These are phyloP conservation scores for Steromphala cineraria DNA, from an alignment of 2,888 invertebrate species.

Conservation along the genomic window DNA sequence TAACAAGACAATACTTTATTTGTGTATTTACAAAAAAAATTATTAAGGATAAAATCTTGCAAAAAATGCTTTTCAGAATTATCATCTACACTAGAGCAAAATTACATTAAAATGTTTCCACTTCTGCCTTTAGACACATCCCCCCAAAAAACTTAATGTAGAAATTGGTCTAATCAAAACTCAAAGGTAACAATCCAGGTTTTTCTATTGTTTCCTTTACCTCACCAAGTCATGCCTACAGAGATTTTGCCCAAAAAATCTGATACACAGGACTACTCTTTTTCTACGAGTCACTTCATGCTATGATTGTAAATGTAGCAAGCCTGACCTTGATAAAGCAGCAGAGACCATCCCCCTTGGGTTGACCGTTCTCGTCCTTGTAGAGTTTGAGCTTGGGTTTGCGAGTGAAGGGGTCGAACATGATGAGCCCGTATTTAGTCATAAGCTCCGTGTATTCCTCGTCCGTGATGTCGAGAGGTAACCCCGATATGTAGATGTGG, in stretches of 20 bases:
- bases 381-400: slow-evolving; percentile 93
- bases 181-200: too few relatives aligned
- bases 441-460: slow-evolving; percentile 91
- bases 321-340: slow-evolving; percentile 90
- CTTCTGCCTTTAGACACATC: too few relatives aligned
- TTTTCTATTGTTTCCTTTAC: too few relatives aligned
- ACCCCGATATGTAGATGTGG: slow-evolving; percentile 95
- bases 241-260: too few relatives aligned
- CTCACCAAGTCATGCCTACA: too few relatives aligned
- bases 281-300: background rate
- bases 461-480: slow-evolving; percentile 91
- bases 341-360: slow-evolving; percentile 97
- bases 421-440: slow-evolving; percentile 96
- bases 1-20: too few relatives aligned
- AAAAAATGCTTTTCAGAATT: background rate
- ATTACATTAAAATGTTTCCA: too few relatives aligned
- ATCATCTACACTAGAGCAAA: too few relatives aligned
- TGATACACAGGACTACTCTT: too few relatives aligned
- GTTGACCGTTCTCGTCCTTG: slow-evolving; percentile 84
- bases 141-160: too few relatives aligned
- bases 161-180: too few relatives aligned
- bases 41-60: too few relatives aligned
- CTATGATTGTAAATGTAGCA: background rate
- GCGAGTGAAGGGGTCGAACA: slow-evolving; percentile 87
- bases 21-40: background rate